Base-by-base conservation (phyloP, 2,888 invertebrate species). In the Zygothrica quintamaculata region DNA sequence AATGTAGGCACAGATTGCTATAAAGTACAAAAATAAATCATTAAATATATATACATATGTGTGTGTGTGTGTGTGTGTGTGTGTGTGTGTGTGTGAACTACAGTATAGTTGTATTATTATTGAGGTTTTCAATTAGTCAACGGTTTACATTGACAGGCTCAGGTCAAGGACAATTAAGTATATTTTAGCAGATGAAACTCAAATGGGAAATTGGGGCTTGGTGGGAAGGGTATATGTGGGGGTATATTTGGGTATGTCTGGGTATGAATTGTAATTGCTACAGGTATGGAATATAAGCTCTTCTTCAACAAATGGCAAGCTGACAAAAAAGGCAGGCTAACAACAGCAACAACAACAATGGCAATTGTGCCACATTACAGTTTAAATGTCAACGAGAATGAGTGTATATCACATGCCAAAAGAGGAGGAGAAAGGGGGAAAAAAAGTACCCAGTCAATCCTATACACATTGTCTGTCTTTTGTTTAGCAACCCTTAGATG, bases 1-100 rank as follows among this genome's bases (percentile, higher is more conserved):
- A 95, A 94, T 74, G 92, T 93, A 71, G 95, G 94, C 74, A 94
- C 93, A 91, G 94, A 92, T 81, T 92, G 92, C 93, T 96, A 94
- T 44, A 13, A n/a, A n/a, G 16, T 29, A 1, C 12, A 26, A 34
- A 33, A 33, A 42, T 1, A 31, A 22, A 22, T 22, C 18, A 22
- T 22, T 22, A 3, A 22, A 22, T 22, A 22, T 22, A 22, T 22
- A 22, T 22, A 22, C 5, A 22, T 22, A 22, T 22, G 13, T 12
- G 26, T 43, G n/a, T 11, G 11, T 25, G 12, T n/a, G 40, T 42
- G 33, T 34, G 2, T n/a, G n/a, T n/a, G n/a, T 22, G 5, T 22
- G 13, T 12, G 26, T 43, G n/a, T 11, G 11, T 25, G 12, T n/a
- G 40, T 42, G 33, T 34, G 2, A 40, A 3, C 18, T 22, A 22